Base-by-base conservation (phyloP, 2,113 vertebrate genomes). In the Boleophthalmus pectinirostris region DNA sequence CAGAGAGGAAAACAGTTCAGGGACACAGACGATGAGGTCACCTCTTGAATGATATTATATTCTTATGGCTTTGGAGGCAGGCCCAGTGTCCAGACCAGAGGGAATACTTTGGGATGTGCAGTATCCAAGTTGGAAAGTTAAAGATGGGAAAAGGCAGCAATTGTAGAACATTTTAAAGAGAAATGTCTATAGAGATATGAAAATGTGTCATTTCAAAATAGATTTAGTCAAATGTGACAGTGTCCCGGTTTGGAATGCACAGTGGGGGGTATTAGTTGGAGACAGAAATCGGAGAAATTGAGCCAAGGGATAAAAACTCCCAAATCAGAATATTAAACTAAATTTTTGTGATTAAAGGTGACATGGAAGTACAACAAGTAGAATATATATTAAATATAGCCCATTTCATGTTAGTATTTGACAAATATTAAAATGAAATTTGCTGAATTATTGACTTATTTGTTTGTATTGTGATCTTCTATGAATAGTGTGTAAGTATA, bases 1-100 rank as follows among this genome's bases (percentile, higher is more conserved):
- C 58, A 16, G 7, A 46, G 45, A 5, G 23, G 7, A 23, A 46
- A 38, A 43, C 33, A 3, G 61, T 64, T 64, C 18, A 38, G 8
- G 29, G 61, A 64, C 33, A 66, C 65, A 46, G 45, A 66, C n/a
- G 65, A 66, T 66, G 65, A 66, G 38, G 65, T 66, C 65, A 66
- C 65, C 43, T 38, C 33, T 64, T 12, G 61, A 10, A 43, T n/a
- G 33, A 64, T 64, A 64, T 64, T 64, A 64, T 64, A 43, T 64
- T 64, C 33, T 38, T n/a, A n/a, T 43, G 61, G 60, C 20, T 64
- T 20, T 64, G 61, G 61, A 64, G 10, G 61, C 33, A 21, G 25
- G 61, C 61, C 61, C 20, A 38, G 61, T 64, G 61, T 64, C 61
- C 61, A n/a, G 29, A 38, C 61, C 11, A 14, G 56, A 3, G 54